These are phyloP conservation scores for Ditylenchus dipsaci DNA, from an alignment of 1,140 invertebrate species.

Conservation along the genomic window DNA sequence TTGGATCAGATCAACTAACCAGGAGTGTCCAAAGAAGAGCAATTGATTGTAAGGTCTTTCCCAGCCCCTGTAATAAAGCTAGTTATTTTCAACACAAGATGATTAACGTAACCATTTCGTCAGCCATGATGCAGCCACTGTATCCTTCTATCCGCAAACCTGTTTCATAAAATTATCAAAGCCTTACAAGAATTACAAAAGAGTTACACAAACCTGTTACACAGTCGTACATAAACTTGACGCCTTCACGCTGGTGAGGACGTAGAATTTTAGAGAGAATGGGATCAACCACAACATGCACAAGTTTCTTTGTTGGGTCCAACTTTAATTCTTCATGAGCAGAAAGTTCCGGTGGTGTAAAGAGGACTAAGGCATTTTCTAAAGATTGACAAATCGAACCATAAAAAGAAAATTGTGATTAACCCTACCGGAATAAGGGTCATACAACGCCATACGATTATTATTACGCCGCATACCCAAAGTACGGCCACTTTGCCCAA, in stretches of 20 bases:
- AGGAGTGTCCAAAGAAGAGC: constrained; percentile 90
- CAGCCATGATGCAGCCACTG: constrained; percentile 53
- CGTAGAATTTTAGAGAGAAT: constrained; percentile 79
- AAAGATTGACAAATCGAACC: too few relatives aligned
- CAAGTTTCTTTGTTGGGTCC: constrained; percentile 64
- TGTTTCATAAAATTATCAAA: too few relatives aligned
- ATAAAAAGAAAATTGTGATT: too few relatives aligned
- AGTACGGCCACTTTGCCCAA: constrained; percentile 35
- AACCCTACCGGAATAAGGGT: constrained; percentile 73
- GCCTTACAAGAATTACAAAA: too few relatives aligned
- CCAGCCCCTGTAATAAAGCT: constrained; percentile 62
- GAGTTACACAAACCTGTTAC: too few relatives aligned
- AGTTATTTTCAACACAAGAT: background rate
- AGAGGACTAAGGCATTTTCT: constrained; percentile 83
- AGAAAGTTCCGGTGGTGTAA: constrained; percentile 73
- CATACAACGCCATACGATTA: constrained; percentile 74
- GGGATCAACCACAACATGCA: constrained; percentile 92
- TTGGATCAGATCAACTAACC: constrained; percentile 67
- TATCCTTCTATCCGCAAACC: constrained; percentile 78
- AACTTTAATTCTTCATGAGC: constrained; percentile 78
- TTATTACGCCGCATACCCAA: constrained; percentile 71
- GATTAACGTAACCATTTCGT: constrained; percentile 54
- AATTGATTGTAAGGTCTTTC: constrained; percentile 97
- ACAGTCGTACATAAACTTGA: constrained; percentile 99
- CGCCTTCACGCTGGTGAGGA: constrained; percentile 97